Evolutionary conservation across 53 echinoderm and acorn worm species (phyloP).

Genomic region (Pentamera pediparva): DNA sequence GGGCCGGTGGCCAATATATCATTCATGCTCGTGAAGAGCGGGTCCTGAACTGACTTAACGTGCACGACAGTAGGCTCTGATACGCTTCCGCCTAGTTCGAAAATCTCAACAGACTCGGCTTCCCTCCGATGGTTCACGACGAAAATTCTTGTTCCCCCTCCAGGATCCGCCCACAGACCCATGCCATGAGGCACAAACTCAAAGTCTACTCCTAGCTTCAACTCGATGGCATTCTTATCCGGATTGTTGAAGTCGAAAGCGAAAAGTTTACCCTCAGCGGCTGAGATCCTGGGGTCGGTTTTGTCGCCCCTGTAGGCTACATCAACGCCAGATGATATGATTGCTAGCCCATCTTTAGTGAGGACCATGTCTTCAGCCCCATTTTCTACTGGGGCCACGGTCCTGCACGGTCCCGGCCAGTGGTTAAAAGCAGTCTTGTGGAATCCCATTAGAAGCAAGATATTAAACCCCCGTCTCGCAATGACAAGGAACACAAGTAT

Average conservation of each 20-base stretch:
- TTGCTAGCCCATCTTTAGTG: conserved; percentile 5
- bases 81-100: neutral
- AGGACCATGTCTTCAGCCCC: conserved; percentile 21
- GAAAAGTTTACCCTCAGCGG: conserved; percentile 5
- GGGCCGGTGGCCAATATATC: conserved; percentile 15
- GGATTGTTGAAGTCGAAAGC: conserved; percentile 22
- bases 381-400: conserved; percentile 7
- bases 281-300: neutral
- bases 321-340: conserved; percentile 13
- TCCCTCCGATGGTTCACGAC: conserved; percentile 25
- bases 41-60: neutral
- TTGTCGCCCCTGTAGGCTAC: neutral
- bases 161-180: neutral
- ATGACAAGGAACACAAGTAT: no score
- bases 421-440: conserved; percentile 16
- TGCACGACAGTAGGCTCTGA: neutral
- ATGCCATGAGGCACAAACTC: conserved; percentile 21
- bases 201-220: neutral
- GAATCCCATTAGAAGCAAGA: conserved; percentile 11
- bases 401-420: conserved; percentile 25
- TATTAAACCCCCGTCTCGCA: no score
- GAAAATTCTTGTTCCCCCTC: neutral
- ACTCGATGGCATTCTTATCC: conserved; percentile 9
- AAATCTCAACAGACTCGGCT: conserved; percentile 20
- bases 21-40: conserved; percentile 14